Conservation (phyloP, 2,113 vertebrate species). For the Pholis gunnellus region DNA sequence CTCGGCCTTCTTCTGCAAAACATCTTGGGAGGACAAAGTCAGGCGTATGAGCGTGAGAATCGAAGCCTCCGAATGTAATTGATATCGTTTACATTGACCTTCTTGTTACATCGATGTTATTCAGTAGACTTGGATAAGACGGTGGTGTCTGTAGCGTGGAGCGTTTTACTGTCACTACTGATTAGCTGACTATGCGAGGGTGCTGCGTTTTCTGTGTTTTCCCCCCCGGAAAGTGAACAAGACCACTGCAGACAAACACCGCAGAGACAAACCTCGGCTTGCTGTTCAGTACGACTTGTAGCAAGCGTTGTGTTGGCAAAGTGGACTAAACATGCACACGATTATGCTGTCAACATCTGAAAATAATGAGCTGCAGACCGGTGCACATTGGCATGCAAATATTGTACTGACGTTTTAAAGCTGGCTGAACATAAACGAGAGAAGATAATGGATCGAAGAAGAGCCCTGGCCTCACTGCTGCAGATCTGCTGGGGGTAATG, state of each 20-base stretch:
- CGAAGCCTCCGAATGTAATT: slow-evolving; percentile 1
- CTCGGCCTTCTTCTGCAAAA: slow-evolving; percentile 26
- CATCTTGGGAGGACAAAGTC: slow-evolving; percentile 19
- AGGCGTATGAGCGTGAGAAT: background rate
- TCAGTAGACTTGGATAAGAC: slow-evolving; percentile 14
- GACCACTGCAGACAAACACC: slow-evolving; percentile 36
- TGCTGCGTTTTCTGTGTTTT: slow-evolving; percentile 12
- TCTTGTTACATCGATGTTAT: slow-evolving; percentile 16
- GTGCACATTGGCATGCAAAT: slow-evolving; percentile 80
- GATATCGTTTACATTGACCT: slow-evolving; percentile 22
- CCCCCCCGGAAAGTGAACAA: slow-evolving; percentile 21
- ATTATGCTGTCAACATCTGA: slow-evolving; percentile 77
- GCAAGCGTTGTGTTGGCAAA: slow-evolving; percentile 71
- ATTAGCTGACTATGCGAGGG: slow-evolving; percentile 35
- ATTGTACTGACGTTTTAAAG: slow-evolving; percentile 81
- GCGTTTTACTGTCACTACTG: slow-evolving; percentile 31
- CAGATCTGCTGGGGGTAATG: slow-evolving; percentile 68
- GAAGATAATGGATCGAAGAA: slow-evolving; percentile 70
- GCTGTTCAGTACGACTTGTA: slow-evolving; percentile 62
- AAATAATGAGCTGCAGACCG: slow-evolving; percentile 79
- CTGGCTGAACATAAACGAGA: slow-evolving; percentile 77
- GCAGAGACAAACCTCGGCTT: slow-evolving; percentile 44
- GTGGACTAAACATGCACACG: slow-evolving; percentile 73
- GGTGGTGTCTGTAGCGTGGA: slow-evolving; percentile 19
- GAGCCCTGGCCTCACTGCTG: slow-evolving; percentile 53